Evolutionary conservation across 2,888 invertebrate species (phyloP), one percentile per base, ranked within the genome.

Genomic region (Macrosoma leucophasiata): DNA sequence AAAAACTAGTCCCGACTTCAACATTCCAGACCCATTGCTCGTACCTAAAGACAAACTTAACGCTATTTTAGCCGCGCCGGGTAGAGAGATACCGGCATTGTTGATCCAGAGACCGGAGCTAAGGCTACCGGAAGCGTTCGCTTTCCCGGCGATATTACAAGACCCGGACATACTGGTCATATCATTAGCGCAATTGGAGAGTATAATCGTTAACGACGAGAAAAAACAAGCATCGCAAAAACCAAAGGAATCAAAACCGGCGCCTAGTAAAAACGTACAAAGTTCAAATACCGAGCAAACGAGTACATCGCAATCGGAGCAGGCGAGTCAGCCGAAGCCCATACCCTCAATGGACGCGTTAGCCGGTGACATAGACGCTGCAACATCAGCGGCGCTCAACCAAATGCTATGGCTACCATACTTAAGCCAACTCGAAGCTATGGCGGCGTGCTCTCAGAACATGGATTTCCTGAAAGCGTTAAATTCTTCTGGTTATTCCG

Each of bases 141-240:
- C 90, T 2, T 90, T 87, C 58, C 92, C 92, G 1, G 87, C 90
- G 46, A 78, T 93, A 6, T 74, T 92, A 22, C 89, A 90, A 58
- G 92, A 93, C 71, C 92, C 93, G 0, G 91, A 94, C 60, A 88
- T 93, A 46, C 69, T 93, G 29, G 91, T 93, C 11, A 89, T 94
- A 55, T 91, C 93, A 3, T 69, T 93, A 57, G 86, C 89, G 6
- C 92, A 93, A 66, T 74, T 94, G 32, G 91, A 90, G 68, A 85
- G 84, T 2, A 89, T 90, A 35, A 65, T 90, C 35, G 79, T 85
- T 42, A 88, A 87, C 47, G 86, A 88, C 47, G 50, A 41, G 61
- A 68, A 57, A 15, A 52, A 61, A 52, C 46, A 60, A 43, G 25
- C 46, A 12, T 52, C 57, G 10, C 48, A 55, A 29, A 50, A 43